Evolutionary conservation across 2,797 vertebrate species (phyloP), one percentile per base, ranked within the genome.

Genomic region (Calcarius lapponicus): DNA sequence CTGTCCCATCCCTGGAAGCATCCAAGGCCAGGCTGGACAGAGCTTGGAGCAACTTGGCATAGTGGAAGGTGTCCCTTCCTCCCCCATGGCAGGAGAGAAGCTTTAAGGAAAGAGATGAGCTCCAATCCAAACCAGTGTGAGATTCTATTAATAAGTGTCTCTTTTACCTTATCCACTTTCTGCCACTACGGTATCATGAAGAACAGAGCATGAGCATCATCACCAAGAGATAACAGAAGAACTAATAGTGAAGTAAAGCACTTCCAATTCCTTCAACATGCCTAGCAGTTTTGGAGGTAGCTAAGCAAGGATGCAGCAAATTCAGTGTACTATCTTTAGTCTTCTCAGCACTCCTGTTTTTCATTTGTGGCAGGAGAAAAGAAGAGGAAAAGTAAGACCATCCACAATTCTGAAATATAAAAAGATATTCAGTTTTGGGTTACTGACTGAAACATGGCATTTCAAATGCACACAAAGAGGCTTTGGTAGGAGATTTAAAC

Each of bases 401-500:
- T 83, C 50, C 54, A 67, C 20, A 75, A 50, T 17, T 67, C 32
- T 81, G 47, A 92, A 95, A 65, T 56, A 69, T 60, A 78, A 53
- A 61, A 61, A 91, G 50, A 93, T 22, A 64, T 34, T 75, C 50
- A 58, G 58, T 76, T 88, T 92, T 79, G 32, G 24, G 53, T 93
- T 96, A 86, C 85, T 86, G 73, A 91, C 54, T 81, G 51, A 91
- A 91, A 86, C 51, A 81, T 79, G 85, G 80, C 85, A 96, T 91
- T 90, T 91, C 66, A 92, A 76, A 95, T 65, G 50, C 43, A 91
- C 62, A 88, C 48, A 84, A 84, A 91, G n/a, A 86, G 50, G 40
- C 82, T 86, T 57, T 72, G 51, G 81, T 72, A 86, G 31, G 29
- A 93, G 78, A 92, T 31, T 62, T 69, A 84, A 95, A 88, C 48